Conservation (phyloP, 2,113 vertebrate species). For the Balaenoptera acutorostrata region DNA sequence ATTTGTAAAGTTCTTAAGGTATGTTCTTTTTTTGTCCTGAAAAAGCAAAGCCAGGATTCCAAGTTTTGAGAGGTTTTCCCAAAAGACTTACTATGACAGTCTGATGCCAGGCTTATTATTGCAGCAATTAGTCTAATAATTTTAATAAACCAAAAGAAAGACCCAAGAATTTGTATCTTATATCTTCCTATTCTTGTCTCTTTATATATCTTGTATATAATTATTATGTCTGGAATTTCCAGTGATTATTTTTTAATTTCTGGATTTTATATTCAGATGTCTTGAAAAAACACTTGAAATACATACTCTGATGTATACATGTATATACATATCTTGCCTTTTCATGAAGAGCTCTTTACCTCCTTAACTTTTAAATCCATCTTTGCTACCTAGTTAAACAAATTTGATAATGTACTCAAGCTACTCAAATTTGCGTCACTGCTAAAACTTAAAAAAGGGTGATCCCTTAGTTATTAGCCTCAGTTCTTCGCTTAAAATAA, state of each 20-base stretch:
- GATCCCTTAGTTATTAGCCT: constrained; percentile 40
- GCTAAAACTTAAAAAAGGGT: constrained; percentile 35
- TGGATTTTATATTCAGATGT: constrained; percentile 10
- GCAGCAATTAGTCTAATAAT: neutral
- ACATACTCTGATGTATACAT: constrained; percentile 30
- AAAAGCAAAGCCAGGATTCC: neutral
- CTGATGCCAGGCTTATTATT: neutral
- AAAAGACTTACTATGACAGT: neutral
- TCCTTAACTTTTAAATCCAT: constrained; percentile 41
- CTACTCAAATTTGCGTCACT: constrained; percentile 36
- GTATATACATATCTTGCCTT: constrained; percentile 57
- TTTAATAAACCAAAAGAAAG: neutral
- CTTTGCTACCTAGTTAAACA: constrained; percentile 48
- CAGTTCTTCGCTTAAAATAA: constrained; percentile 53
- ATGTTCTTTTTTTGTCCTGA: neutral
- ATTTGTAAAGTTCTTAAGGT: neutral
- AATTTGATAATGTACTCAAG: constrained; percentile 54
- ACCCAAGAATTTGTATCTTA: neutral
- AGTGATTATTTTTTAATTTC: neutral
- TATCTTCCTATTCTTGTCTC: neutral
- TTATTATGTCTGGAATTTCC: neutral
- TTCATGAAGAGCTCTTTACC: constrained; percentile 61
- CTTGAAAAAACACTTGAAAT: constrained; percentile 37
- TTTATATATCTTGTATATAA: neutral
- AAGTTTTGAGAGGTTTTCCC: neutral